These are phyloP conservation scores for Trissolcus basalis DNA, from an alignment of 1,140 invertebrate genomes.

Conservation along the genomic window DNA sequence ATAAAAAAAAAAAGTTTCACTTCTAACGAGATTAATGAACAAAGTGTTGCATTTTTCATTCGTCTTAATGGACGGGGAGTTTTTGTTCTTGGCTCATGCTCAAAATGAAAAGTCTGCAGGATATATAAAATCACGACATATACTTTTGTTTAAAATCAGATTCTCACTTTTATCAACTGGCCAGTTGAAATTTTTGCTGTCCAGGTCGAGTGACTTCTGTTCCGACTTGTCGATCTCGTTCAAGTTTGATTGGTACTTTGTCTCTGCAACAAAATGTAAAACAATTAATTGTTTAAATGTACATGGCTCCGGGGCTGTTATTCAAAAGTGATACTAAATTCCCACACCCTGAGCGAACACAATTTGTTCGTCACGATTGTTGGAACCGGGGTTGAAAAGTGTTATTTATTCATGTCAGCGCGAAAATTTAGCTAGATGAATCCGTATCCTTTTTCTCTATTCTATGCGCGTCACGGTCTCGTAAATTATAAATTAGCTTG, in stretches of 20 bases:
- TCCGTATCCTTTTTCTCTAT: conserved; percentile 28
- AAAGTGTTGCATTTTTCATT: too few species aligned
- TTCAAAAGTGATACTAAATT: too few species aligned
- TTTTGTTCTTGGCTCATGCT: too few species aligned
- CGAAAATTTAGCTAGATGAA: conserved; percentile 15
- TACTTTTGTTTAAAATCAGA: too few species aligned
- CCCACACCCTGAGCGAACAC: background rate
- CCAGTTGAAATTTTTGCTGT: conserved; percentile 71
- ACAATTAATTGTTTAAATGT: too few species aligned
- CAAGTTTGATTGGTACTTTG: conserved; percentile 81
- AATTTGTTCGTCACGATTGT: background rate
- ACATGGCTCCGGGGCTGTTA: too few species aligned
- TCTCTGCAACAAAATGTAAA: conserved; percentile 73
- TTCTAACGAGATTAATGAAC: too few species aligned
- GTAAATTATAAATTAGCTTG: conserved; percentile 58
- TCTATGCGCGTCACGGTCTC: conserved; percentile 33
- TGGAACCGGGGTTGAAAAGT: conserved; percentile 9
- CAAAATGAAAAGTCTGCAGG: too few species aligned
- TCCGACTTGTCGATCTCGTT: conserved; percentile 84
- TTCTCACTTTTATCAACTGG: conserved; percentile 66
- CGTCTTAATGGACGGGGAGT: too few species aligned
- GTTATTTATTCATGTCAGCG: conserved; percentile 15
- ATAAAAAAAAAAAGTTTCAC: too few species aligned
- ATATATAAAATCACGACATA: too few species aligned
- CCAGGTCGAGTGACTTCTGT: conserved; percentile 78